These are phyloP conservation scores for Anthoptus insignis DNA, from an alignment of 2,888 invertebrate genomes.

Conservation along the genomic window DNA sequence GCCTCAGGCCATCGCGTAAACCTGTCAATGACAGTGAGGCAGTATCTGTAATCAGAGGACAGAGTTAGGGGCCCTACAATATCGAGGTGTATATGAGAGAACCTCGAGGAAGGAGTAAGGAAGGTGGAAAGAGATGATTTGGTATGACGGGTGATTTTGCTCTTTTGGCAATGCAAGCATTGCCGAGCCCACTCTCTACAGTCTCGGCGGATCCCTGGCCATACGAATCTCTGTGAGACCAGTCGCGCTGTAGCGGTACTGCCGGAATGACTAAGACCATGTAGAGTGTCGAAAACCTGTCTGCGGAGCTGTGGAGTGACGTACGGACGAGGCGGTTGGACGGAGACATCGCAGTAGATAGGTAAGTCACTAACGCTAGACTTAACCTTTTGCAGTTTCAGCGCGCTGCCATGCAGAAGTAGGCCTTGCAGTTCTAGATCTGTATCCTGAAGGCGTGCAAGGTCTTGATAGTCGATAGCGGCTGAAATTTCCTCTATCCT, in stretches of 20 bases:
- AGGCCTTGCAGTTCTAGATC: not conserved
- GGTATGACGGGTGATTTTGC: slow-evolving; percentile 56
- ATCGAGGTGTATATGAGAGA: slow-evolving; percentile 60
- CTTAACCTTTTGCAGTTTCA: not conserved
- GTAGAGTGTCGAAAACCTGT: slow-evolving; percentile 37
- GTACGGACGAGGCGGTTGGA: slow-evolving; percentile 20
- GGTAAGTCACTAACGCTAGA: not conserved
- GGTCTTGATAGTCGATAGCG: not conserved
- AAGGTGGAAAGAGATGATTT: slow-evolving; percentile 49
- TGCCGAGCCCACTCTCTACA: slow-evolving; percentile 5
- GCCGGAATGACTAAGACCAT: slow-evolving; percentile 17
- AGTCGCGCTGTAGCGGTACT: not conserved
- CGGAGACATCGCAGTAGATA: not conserved
- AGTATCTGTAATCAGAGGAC: slow-evolving; percentile 44
- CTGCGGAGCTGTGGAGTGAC: slow-evolving; percentile 23
- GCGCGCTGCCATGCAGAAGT: not conserved
- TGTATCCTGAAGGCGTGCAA: not conserved
- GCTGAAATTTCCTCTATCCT: not conserved
- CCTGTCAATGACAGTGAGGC: slow-evolving; percentile 58
- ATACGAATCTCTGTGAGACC: not conserved
- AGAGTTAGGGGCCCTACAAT: slow-evolving; percentile 48
- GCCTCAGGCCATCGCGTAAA: slow-evolving; percentile 57
- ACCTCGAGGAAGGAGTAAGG: slow-evolving; percentile 49
- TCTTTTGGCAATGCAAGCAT: slow-evolving; percentile 57
- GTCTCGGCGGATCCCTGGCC: not conserved